phyloP scores from a whole-genome alignment of 2,797 vertebrate genomes.

The Scolopax rusticola region DNA sequence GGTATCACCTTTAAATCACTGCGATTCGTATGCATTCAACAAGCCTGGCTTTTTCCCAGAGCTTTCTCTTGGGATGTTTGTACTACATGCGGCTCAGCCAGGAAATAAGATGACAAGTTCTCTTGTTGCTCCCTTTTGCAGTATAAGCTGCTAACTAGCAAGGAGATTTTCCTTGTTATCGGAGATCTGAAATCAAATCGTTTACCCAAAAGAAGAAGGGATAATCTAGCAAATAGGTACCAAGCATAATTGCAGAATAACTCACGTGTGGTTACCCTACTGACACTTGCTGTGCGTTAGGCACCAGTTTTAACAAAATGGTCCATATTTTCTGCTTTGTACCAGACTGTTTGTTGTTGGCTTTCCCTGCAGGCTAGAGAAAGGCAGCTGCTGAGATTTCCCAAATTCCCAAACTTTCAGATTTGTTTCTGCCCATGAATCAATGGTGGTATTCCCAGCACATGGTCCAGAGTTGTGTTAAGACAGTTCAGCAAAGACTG shows the following conservation, averaged over 20 bases:
- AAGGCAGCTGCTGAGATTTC: not conserved
- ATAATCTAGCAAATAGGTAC: fast-evolving
- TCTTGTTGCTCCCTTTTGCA: not conserved
- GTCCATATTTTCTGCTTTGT: not conserved
- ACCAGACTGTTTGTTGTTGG: not conserved
- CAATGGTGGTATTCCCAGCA: not conserved
- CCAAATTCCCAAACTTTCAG: not conserved
- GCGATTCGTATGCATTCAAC: fast-evolving
- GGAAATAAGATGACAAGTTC: not conserved
- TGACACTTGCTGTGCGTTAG: fast-evolving
- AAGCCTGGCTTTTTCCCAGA: not conserved
- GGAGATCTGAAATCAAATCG: not conserved
- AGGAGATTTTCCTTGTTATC: not conserved
- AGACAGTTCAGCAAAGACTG: not conserved
- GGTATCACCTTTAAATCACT: not conserved
- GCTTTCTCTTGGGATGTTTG: not conserved
- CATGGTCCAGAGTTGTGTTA: not conserved
- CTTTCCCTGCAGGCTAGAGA: not conserved
- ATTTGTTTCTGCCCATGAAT: not conserved
- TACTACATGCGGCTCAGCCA: not conserved
- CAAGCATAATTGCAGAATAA: not conserved
- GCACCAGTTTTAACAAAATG: not conserved
- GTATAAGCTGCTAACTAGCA: not conserved
- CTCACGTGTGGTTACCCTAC: not conserved
- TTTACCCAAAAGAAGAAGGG: not conserved